Conservation (phyloP, 2,888 invertebrate species). For the Protophormia terraenovae region DNA sequence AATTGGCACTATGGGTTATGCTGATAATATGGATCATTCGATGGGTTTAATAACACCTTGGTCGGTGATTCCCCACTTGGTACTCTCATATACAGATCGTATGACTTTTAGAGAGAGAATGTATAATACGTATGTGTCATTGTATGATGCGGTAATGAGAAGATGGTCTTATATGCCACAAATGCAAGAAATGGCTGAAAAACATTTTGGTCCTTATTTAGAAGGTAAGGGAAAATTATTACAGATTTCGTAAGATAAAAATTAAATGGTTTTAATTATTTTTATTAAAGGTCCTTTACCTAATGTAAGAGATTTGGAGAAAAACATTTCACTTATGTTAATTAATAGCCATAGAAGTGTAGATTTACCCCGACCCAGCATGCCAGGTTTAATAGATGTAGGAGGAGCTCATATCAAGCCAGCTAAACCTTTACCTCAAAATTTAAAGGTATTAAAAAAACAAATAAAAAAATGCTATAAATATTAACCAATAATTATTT, state of each 20-base stretch:
- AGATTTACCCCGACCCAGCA: conserved; percentile 81
- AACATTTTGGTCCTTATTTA: conserved; percentile 75
- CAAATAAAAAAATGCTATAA: not conserved
- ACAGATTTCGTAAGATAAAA: not conserved
- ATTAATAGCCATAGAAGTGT: conserved; percentile 83
- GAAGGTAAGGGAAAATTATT: conserved; percentile 70
- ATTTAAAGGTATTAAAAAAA: conserved; percentile 72
- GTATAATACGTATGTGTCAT: conserved; percentile 78
- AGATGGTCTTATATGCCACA: conserved; percentile 78
- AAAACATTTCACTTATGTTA: conserved; percentile 82
- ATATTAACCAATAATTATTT: not conserved
- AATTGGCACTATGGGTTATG: conserved; percentile 80
- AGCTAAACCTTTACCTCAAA: conserved; percentile 75
- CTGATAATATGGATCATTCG: conserved; percentile 80
- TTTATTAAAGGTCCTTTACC: conserved; percentile 76
- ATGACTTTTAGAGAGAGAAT: conserved; percentile 80
- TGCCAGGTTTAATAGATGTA: conserved; percentile 79
- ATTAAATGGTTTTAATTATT: not conserved
- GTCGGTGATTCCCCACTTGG: conserved; percentile 79
- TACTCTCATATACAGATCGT: conserved; percentile 78
- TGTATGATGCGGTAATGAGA: conserved; percentile 76
- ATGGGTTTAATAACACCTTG: conserved; percentile 80
- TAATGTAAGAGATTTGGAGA: conserved; percentile 81
- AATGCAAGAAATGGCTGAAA: conserved; percentile 79
- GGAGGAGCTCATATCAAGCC: conserved; percentile 80